These are phyloP conservation scores for Drosophila teissieri DNA, from an alignment of 1,140 invertebrate genomes.

Conservation along the genomic window DNA sequence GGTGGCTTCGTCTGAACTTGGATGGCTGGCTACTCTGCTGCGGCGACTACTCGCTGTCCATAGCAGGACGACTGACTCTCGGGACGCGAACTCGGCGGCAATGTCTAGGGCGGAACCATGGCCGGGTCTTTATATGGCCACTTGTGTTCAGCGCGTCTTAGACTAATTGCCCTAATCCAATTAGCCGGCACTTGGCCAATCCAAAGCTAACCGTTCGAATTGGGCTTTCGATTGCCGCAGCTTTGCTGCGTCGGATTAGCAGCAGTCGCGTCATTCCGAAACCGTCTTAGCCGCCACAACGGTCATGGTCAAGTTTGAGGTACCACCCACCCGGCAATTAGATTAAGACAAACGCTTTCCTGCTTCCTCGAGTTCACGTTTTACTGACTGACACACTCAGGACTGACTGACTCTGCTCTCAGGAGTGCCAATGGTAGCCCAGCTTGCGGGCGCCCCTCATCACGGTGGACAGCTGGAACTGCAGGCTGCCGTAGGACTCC, in stretches of 20 bases:
- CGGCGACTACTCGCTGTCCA: conserved; percentile 67
- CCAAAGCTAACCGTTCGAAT: conserved; percentile 53
- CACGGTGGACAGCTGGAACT: conserved; percentile 58
- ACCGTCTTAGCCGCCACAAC: conserved; percentile 30
- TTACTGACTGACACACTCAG: conserved; percentile 52
- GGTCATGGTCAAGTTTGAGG: conserved; percentile 76
- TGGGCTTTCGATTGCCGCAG: conserved; percentile 60
- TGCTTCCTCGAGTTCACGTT: conserved; percentile 53
- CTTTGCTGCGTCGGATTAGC: conserved; percentile 70
- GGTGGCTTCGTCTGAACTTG: conserved; percentile 49
- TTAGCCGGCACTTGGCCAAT: conserved; percentile 70
- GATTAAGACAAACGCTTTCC: conserved; percentile 70
- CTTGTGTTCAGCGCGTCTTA: conserved; percentile 66
- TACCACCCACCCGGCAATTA: conserved; percentile 52
- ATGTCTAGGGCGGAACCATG: conserved; percentile 34
- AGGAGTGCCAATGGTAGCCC: conserved; percentile 69
- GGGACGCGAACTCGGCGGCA: conserved; percentile 62
- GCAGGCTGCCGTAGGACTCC: conserved; percentile 65
- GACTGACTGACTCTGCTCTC: conserved; percentile 6
- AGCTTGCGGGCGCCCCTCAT: conserved; percentile 64
- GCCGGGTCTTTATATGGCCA: conserved; percentile 60
- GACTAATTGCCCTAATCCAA: conserved; percentile 80
- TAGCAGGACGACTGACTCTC: conserved; percentile 43
- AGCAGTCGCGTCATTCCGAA: conserved; percentile 28
- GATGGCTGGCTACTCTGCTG: conserved; percentile 38